Conservation (phyloP, 2,113 vertebrate genomes). For the Sialia sialis region DNA sequence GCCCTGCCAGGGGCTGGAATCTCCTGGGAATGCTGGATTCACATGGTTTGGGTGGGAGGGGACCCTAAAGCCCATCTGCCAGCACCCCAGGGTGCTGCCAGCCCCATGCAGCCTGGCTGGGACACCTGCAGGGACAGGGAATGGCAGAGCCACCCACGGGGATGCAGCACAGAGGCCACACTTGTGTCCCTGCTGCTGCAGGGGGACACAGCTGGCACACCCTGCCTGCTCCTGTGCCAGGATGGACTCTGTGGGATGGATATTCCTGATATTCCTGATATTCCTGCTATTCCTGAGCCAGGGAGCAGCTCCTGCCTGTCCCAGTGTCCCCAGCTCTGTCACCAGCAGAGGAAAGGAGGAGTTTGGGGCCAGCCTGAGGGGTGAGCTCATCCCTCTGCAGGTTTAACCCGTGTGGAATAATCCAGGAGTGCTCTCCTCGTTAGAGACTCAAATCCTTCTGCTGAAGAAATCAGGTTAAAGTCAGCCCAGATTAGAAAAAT, state of each 20-base stretch:
- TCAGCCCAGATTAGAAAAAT: slow-evolving; percentile 10
- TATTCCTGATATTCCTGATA: neutral
- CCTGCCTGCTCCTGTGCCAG: neutral
- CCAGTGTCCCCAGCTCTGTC: neutral
- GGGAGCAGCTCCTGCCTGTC: neutral
- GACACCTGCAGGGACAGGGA: neutral
- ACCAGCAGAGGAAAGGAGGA: neutral
- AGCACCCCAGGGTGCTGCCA: neutral
- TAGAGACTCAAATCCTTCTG: slow-evolving; percentile 8
- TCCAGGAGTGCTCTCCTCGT: neutral
- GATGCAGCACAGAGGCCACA: neutral
- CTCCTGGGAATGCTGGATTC: neutral
- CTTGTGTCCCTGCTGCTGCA: neutral
- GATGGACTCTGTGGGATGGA: neutral
- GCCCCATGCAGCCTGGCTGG: neutral
- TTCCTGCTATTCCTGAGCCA: neutral
- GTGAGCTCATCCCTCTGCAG: neutral
- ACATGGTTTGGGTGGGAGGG: neutral
- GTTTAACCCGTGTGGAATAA: neutral
- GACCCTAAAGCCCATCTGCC: neutral
- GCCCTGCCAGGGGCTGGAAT: neutral
- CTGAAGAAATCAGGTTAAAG: neutral
- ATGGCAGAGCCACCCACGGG: accelerated
- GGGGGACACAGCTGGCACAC: neutral
- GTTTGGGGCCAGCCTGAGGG: neutral